phyloP scores from a whole-genome alignment of 1,140 invertebrate genomes.

The Danaus plexippus region DNA sequence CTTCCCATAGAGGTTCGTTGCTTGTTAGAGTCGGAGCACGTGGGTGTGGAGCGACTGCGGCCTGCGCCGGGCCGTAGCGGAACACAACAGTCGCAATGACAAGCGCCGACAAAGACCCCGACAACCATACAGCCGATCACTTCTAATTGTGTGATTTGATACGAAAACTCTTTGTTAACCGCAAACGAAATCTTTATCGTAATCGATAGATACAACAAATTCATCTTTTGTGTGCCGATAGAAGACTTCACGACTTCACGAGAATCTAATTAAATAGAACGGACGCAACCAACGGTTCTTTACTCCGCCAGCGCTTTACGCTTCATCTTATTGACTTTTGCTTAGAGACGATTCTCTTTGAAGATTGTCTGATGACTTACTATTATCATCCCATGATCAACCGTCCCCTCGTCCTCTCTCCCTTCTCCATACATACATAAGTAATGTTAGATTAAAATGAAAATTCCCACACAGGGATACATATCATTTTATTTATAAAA shows the following conservation, averaged over 20 bases:
- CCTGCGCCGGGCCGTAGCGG: conserved; percentile 24
- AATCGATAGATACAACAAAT: conserved; percentile 64
- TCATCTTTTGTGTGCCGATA: conserved; percentile 58
- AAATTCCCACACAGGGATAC: too few species aligned
- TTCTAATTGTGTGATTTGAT: conserved; percentile 69
- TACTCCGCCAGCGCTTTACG: conserved; percentile 6
- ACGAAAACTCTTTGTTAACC: conserved; percentile 64
- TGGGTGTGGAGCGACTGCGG: conserved; percentile 1
- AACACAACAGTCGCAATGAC: conserved; percentile 39
- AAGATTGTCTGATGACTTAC: conserved; percentile 24
- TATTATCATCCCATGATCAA: too few species aligned
- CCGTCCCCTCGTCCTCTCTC: too few species aligned
- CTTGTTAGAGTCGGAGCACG: too few species aligned
- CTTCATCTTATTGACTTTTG: conserved; percentile 26
- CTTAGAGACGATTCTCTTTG: conserved; percentile 32
- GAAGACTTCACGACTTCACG: conserved; percentile 44
- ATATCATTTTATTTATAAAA: too few species aligned
- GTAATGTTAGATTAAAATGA: too few species aligned
- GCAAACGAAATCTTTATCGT: conserved; percentile 54
- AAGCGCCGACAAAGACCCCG: conserved; percentile 61
- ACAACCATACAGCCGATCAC: conserved; percentile 48
- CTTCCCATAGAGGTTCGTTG: too few species aligned
- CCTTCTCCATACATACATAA: too few species aligned
- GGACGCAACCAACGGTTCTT: conserved; percentile 31
- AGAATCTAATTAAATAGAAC: conserved; percentile 55